These are phyloP conservation scores for Idaea dimidiata DNA, from an alignment of 2,888 invertebrate species.

Conservation along the genomic window DNA sequence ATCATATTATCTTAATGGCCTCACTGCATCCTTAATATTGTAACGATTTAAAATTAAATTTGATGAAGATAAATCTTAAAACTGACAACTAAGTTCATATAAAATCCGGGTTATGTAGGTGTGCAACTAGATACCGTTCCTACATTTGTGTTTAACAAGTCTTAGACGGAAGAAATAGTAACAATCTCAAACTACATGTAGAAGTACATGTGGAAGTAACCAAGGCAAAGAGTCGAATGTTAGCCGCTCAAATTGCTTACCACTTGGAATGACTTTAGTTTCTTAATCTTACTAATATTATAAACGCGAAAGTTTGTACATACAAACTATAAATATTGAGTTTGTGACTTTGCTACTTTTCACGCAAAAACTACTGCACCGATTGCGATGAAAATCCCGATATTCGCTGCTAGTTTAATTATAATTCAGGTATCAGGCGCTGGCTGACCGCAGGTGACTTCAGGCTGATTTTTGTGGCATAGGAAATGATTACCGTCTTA, in stretches of 20 bases:
- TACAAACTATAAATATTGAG: too few relatives aligned
- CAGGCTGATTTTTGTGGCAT: too few relatives aligned
- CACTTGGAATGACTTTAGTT: not conserved
- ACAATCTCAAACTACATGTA: slow-evolving; percentile 1
- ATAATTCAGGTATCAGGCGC: too few relatives aligned
- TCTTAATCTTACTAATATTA: too few relatives aligned
- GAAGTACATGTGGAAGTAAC: not conserved
- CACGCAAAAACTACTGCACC: too few relatives aligned
- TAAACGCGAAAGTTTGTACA: too few relatives aligned
- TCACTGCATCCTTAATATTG: not conserved
- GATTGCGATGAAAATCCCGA: too few relatives aligned
- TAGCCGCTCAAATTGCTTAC: slow-evolving; percentile 1
- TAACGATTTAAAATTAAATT: not conserved
- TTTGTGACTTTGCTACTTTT: too few relatives aligned
- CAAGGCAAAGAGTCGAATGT: slow-evolving; percentile 2
- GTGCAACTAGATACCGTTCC: not conserved
- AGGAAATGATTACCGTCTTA: too few relatives aligned
- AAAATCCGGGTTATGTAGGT: not conserved
- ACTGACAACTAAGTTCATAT: not conserved
- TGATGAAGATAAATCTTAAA: not conserved
- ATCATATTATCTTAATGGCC: too few relatives aligned
- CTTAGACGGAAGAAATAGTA: not conserved
- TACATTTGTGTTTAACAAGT: not conserved
- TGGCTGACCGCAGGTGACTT: too few relatives aligned
- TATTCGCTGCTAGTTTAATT: too few relatives aligned